Evolutionary conservation across 2,888 invertebrate genomes (phyloP).

Genomic region (Drosophila ezoana): DNA sequence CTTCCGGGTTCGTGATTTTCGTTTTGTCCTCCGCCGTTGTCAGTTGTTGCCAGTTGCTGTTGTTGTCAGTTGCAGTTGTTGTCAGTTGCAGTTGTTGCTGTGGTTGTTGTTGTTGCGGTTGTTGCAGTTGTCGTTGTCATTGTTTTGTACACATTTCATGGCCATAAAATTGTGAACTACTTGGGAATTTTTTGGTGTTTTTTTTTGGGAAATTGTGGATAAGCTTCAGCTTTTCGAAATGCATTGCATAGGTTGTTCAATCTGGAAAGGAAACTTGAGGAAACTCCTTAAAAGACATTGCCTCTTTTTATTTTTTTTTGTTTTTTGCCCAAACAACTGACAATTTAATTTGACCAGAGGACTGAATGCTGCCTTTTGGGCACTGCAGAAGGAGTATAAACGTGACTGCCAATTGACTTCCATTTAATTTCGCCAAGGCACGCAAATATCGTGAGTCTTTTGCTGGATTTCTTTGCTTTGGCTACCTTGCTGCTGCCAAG

Average conservation of each 20-base stretch:
- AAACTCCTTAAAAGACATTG: slow-evolving; percentile 25
- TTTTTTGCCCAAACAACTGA: slow-evolving; percentile 40
- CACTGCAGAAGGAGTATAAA: slow-evolving; percentile 47
- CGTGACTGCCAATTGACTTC: slow-evolving; percentile 78
- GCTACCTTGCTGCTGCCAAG: slow-evolving; percentile 41
- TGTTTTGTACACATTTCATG: slow-evolving; percentile 75
- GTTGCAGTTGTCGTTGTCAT: slow-evolving; percentile 70
- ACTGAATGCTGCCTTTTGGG: slow-evolving; percentile 24
- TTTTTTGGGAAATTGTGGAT: slow-evolving; percentile 19
- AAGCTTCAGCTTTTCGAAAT: slow-evolving; percentile 45
- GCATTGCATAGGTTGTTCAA: slow-evolving; percentile 14
- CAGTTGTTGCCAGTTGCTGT: slow-evolving; percentile 38
- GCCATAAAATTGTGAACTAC: slow-evolving; percentile 61
- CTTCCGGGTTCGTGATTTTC: slow-evolving; percentile 84
- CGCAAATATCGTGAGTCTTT: slow-evolving; percentile 73
- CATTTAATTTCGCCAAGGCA: slow-evolving; percentile 73
- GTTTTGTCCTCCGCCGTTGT: slow-evolving; percentile 64
- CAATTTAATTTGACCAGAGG: slow-evolving; percentile 71
- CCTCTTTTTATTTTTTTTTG: background rate
- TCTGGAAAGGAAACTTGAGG: slow-evolving; percentile 23
- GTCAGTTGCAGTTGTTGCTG: slow-evolving; percentile 36
- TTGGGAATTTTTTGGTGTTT: slow-evolving; percentile 15
- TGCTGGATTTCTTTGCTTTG: slow-evolving; percentile 34
- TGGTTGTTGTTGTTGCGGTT: slow-evolving; percentile 42
- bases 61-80: slow-evolving; percentile 36